Evolutionary conservation across 1,140 invertebrate species (phyloP).

Genomic region (Anastrepha ludens): DNA sequence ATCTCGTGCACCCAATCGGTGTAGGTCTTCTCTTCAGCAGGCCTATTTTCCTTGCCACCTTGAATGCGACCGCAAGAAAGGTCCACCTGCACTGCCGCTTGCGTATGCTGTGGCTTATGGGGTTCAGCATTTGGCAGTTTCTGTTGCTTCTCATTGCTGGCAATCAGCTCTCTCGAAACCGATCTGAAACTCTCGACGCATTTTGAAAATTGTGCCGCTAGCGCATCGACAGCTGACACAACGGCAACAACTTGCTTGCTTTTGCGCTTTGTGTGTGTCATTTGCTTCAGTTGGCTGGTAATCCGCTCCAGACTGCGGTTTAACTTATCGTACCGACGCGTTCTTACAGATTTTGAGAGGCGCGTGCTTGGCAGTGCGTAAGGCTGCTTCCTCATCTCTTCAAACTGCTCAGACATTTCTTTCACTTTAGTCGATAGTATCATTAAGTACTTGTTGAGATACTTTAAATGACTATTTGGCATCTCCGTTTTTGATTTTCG

Average conservation of each 20-base stretch:
- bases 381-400: conserved; percentile 1
- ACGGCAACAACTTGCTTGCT: conserved; percentile 54
- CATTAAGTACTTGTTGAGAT: conserved; percentile 58
- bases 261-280: conserved; percentile 53
- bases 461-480: conserved; percentile 49
- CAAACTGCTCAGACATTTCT: conserved; percentile 58
- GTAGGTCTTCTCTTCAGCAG: conserved; percentile 59
- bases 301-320: conserved; percentile 57
- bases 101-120: neutral
- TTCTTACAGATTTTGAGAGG: conserved; percentile 11
- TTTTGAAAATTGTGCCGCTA: conserved; percentile 57
- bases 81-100: conserved; percentile 11
- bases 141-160: neutral
- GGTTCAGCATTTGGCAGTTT: neutral
- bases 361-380: neutral
- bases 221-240: conserved; percentile 52
- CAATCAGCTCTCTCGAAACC: conserved; percentile 19
- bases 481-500: conserved; percentile 13
- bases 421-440: conserved; percentile 57
- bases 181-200: conserved; percentile 57
- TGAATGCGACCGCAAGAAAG: neutral
- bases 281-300: conserved; percentile 54
- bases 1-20: conserved; percentile 69
- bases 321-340: conserved; percentile 52
- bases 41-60: neutral